These are phyloP conservation scores for Kradibia gibbosae DNA, from an alignment of 1,140 invertebrate genomes.

Conservation along the genomic window DNA sequence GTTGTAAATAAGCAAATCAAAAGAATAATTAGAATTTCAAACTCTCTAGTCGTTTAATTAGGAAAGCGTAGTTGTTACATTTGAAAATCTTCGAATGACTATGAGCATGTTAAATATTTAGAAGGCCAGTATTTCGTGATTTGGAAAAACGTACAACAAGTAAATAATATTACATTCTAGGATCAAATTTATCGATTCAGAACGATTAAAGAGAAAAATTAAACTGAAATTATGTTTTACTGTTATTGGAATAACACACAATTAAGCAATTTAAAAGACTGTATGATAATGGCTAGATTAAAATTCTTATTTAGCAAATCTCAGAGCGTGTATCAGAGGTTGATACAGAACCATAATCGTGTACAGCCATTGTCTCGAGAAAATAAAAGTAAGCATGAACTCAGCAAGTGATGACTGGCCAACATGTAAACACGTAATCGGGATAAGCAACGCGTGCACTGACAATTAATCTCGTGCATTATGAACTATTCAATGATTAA, in stretches of 20 bases:
- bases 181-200: background rate
- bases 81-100: too few species aligned
- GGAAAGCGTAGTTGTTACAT: too few species aligned
- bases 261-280: slow-evolving; percentile 40
- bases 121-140: too few species aligned
- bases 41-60: too few species aligned
- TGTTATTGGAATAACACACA: background rate
- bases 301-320: slow-evolving; percentile 20
- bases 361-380: slow-evolving; percentile 27
- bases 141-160: too few species aligned
- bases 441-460: slow-evolving; percentile 49
- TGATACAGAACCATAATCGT: background rate
- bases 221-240: background rate
- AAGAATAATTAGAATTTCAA: too few species aligned
- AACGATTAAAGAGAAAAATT: slow-evolving; percentile 4
- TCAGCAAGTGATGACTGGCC: background rate
- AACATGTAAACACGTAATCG: slow-evolving; percentile 34
- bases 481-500: slow-evolving; percentile 37
- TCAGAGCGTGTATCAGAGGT: background rate
- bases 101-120: too few species aligned
- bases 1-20: too few species aligned
- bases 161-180: too few species aligned
- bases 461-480: slow-evolving; percentile 46
- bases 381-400: background rate
- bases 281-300: slow-evolving; percentile 48